phyloP scores from a whole-genome alignment of 2,797 vertebrate genomes.

The Danio choprae region DNA sequence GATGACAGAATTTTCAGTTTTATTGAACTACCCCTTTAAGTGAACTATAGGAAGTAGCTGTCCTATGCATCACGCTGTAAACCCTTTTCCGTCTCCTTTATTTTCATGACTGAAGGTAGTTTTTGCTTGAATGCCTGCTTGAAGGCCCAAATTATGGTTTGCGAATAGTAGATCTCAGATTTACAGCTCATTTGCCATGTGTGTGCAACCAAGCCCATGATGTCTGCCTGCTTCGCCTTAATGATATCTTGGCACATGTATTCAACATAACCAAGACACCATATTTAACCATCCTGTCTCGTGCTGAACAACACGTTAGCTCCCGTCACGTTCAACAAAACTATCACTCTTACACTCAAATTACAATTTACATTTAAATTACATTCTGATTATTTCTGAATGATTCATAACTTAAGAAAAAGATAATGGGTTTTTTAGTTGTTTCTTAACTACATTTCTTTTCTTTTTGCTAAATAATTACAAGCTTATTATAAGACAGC shows the following conservation, averaged over 20 bases:
- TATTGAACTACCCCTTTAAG: too few species aligned
- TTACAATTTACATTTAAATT: constrained; percentile 26
- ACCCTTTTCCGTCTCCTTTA: not conserved
- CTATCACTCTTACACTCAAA: constrained; percentile 12
- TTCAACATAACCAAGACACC: constrained; percentile 57
- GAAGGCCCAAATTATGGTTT: constrained; percentile 24
- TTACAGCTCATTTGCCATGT: constrained; percentile 42
- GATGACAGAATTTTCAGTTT: too few species aligned
- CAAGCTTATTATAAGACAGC: not conserved
- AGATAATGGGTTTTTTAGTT: constrained; percentile 24
- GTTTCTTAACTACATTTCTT: constrained; percentile 8
- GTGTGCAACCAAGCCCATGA: constrained; percentile 43
- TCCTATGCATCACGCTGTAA: not conserved
- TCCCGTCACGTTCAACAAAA: constrained; percentile 47
- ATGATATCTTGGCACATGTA: constrained; percentile 48
- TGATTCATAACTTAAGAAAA: constrained; percentile 21
- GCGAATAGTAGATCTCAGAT: constrained; percentile 8
- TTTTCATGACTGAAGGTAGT: constrained; percentile 10
- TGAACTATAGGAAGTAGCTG: too few species aligned
- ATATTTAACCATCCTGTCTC: constrained; percentile 27
- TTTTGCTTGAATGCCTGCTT: constrained; percentile 5
- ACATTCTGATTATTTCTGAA: constrained; percentile 28
- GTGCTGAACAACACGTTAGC: constrained; percentile 3
- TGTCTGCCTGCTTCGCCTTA: constrained; percentile 50
- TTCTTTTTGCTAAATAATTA: constrained; percentile 33